Evolutionary conservation across 2,113 vertebrate species (phyloP).

Genomic region (Morone saxatilis): DNA sequence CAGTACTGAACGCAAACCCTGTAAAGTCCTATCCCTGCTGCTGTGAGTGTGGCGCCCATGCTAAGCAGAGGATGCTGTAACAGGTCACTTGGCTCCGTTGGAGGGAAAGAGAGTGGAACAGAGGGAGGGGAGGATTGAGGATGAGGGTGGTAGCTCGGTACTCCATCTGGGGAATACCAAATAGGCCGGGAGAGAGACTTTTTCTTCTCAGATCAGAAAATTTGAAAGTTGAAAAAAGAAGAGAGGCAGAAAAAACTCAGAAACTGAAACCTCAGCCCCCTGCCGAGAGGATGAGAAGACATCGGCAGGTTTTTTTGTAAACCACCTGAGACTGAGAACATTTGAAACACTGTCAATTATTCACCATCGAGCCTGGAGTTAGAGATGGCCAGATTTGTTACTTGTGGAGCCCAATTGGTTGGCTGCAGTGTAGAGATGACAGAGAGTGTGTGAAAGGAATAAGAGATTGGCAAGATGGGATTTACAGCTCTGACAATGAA

Average conservation of each 20-base stretch:
- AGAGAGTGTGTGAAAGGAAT: constrained; percentile 32
- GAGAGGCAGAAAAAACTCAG: constrained; percentile 10
- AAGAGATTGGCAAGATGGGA: constrained; percentile 44
- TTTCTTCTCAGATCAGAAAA: constrained; percentile 64
- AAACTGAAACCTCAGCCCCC: constrained; percentile 43
- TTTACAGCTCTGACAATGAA: constrained; percentile 49
- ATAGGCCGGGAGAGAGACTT: constrained; percentile 53
- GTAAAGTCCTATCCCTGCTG: constrained; percentile 33
- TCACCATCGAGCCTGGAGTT: constrained; percentile 45
- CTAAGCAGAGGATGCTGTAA: constrained; percentile 50
- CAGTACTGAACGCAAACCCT: constrained; percentile 26
- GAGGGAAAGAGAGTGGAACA: constrained; percentile 43
- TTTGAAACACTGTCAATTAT: constrained; percentile 68
- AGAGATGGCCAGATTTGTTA: constrained; percentile 55
- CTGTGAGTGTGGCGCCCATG: constrained; percentile 28
- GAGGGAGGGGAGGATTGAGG: neutral
- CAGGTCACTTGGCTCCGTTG: constrained; percentile 64
- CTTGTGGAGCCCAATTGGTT: constrained; percentile 36
- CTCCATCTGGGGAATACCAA: constrained; percentile 70
- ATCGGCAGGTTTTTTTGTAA: constrained; percentile 19
- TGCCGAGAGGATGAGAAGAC: constrained; percentile 54
- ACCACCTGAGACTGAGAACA: constrained; percentile 57
- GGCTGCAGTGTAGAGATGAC: constrained; percentile 47
- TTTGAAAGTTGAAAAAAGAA: constrained; percentile 29
- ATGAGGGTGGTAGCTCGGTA: constrained; percentile 24